Base-by-base conservation (phyloP, 2,113 vertebrate genomes). In the Eupsittula cactorum region DNA sequence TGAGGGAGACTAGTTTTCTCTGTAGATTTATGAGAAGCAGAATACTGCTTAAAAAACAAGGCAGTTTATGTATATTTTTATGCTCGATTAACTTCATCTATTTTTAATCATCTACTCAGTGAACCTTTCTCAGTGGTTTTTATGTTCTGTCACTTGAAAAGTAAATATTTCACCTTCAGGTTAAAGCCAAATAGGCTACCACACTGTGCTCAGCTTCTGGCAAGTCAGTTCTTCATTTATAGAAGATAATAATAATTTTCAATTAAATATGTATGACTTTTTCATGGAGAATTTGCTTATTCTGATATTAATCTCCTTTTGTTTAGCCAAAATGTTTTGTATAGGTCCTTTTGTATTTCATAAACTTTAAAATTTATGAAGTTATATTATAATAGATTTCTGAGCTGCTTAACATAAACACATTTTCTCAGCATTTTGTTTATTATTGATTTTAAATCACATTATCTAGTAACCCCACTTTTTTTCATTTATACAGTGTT, bases 11-110 rank as follows among this genome's bases (percentile, higher is more conserved):
- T 64, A 37, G 76, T 62, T 83, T 93, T 82, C 62, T 97, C 53
- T 93, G 18, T 96, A 97, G 91, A 86, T 81, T 88, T 57, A 42
- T 0, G 2, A 83, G 74, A 55, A 62, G 94, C 85, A 93, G 27
- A 73, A 65, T 75, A 16, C 41, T 87, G 53, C 92, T 64, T 96
- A 91, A 70, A 96, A 97, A 33, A 33, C 76, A 95, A 65, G 87
- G 96, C 42, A 64, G 68, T 93, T 97, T 96, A 80, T 73, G 29
- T 93, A 69, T 89, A 73, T 90, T 71, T 92, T 91, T 64, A 75
- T 73, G 91, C 37, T 94, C 27, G 88, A 92, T 93, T 93, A 88
- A 93, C 29, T 77, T 82, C 3, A 16, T 50, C 20, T 39, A 86
- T 62, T 85, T 84, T 49, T 4, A 60, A 47, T 57, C 7, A n/a